These are phyloP conservation scores for Plagodis dolabraria DNA, from an alignment of 2,888 invertebrate species.

Conservation along the genomic window DNA sequence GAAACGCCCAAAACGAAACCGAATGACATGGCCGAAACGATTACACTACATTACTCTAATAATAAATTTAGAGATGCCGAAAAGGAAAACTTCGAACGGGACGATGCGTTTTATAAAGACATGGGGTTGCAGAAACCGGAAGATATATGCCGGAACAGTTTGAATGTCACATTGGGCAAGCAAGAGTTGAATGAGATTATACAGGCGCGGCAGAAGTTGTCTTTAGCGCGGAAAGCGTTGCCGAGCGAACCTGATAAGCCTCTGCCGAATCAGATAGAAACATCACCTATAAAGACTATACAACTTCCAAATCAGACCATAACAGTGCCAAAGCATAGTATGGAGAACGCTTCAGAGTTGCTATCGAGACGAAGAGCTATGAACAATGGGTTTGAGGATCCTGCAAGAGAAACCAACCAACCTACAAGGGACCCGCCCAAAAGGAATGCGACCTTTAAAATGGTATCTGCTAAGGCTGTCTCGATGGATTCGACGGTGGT, in stretches of 20 bases:
- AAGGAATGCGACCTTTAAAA: conserved; percentile 34
- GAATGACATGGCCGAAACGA: conserved; percentile 66
- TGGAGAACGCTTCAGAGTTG: conserved; percentile 76
- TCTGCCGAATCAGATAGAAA: conserved; percentile 56
- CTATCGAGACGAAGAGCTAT: conserved; percentile 68
- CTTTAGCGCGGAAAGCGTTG: conserved; percentile 70
- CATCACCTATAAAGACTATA: conserved; percentile 67
- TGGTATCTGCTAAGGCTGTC: conserved; percentile 55
- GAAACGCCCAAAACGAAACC: conserved; percentile 53
- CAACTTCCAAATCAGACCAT: conserved; percentile 76
- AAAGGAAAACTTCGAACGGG: conserved; percentile 76
- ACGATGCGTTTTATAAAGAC: conserved; percentile 75
- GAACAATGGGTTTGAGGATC: conserved; percentile 64
- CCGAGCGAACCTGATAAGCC: conserved; percentile 65
- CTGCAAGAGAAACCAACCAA: conserved; percentile 51
- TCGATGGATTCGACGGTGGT: conserved; percentile 71
- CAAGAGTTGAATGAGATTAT: conserved; percentile 79
- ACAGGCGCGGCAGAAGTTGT: conserved; percentile 76
- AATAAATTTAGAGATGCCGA: conserved; percentile 73
- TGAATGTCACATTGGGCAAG: conserved; percentile 75
- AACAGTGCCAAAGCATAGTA: conserved; percentile 70
- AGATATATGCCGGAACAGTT: conserved; percentile 61
- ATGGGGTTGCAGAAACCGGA: conserved; percentile 64
- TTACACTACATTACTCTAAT: conserved; percentile 74
- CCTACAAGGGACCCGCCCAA: conserved; percentile 46